Evolutionary conservation across 2,113 vertebrate species (phyloP), one percentile per base, ranked within the genome.

Genomic region (Nothoprocta pentlandii): DNA sequence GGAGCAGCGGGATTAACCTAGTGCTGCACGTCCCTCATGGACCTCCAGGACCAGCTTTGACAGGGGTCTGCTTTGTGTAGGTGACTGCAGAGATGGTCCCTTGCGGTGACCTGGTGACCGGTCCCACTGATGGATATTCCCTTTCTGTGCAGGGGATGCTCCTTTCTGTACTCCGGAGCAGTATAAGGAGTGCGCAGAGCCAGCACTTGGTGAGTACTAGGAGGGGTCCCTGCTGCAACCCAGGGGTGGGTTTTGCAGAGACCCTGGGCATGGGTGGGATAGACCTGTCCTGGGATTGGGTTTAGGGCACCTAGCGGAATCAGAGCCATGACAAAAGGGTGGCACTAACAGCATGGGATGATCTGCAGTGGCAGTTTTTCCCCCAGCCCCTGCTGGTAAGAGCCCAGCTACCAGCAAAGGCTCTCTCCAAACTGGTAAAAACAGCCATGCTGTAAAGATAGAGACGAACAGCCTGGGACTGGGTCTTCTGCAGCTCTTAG

Each of bases 151-250:
- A 99, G 99, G 99, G 74, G 99, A 99, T 26, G 99, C 99, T 54
- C 98, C 99, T 11, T 99, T 99, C 98, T 99, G 99, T 93, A 99
- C 99, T 32, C 99, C 99, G 5, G 99, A 99, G 97, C 99, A 99
- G 97, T 99, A 99, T 93, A 99, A 99, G 96, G 99, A 99, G 84
- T 99, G 99, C 8, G 99, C 99, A 12, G 99, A 99, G 92, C 99
- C 99, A 42, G 99, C 99, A 1, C 98, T 99, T 1, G 98, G 99
- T 99, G 96, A 99, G 99, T 98, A 93, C 79, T 41, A 3, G 28
- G 26, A 15, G 16, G 2, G 5, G 1, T 2, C 28, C 41, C 25
- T 61, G 44, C 58, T 67, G 10, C 49, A n/a, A 4, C 68, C 26
- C 2, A 0, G 30, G 1, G 1, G 6, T 59, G 78, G 73, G 32